Evolutionary conservation across 2,888 invertebrate species (phyloP).

Genomic region (Scaptomyza flava): DNA sequence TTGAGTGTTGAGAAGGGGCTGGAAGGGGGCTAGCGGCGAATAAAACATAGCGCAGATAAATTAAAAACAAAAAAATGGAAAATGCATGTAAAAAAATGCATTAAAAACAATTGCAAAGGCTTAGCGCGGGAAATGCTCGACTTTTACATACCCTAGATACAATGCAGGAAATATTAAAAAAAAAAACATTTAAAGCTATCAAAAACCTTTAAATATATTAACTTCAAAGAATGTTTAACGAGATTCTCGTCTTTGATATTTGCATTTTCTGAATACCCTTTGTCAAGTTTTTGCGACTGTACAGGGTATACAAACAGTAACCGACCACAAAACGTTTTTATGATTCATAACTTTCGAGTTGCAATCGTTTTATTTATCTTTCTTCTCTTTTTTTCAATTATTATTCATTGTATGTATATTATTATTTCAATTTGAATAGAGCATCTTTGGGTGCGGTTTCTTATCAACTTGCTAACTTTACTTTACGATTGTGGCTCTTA

Average conservation of each 20-base stretch:
- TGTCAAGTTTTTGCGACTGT: background rate
- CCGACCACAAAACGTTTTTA: constrained; percentile 50
- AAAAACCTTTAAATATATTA: too few species aligned
- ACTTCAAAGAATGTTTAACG: too few species aligned
- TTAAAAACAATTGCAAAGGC: constrained; percentile 3
- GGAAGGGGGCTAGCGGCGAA: too few species aligned
- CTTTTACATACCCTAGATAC: background rate
- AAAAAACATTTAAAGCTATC: too few species aligned
- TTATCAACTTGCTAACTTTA: background rate
- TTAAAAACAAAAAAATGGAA: too few species aligned
- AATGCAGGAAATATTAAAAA: too few species aligned
- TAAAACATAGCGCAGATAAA: too few species aligned
- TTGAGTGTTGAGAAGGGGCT: too few species aligned
- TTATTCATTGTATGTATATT: background rate
- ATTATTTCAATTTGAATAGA: background rate
- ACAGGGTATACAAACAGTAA: constrained; percentile 9
- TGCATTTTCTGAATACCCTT: background rate
- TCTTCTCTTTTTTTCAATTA: constrained; percentile 7
- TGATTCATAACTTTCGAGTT: constrained; percentile 54
- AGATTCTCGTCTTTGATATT: too few species aligned
- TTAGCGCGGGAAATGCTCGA: background rate
- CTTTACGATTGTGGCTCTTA: background rate
- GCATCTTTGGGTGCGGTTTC: constrained; percentile 14
- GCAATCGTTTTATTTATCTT: constrained; percentile 10
- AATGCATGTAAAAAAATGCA: background rate